Evolutionary conservation across 2,888 invertebrate species (phyloP), one percentile per base, ranked within the genome.

Genomic region (Melieria picta): DNA sequence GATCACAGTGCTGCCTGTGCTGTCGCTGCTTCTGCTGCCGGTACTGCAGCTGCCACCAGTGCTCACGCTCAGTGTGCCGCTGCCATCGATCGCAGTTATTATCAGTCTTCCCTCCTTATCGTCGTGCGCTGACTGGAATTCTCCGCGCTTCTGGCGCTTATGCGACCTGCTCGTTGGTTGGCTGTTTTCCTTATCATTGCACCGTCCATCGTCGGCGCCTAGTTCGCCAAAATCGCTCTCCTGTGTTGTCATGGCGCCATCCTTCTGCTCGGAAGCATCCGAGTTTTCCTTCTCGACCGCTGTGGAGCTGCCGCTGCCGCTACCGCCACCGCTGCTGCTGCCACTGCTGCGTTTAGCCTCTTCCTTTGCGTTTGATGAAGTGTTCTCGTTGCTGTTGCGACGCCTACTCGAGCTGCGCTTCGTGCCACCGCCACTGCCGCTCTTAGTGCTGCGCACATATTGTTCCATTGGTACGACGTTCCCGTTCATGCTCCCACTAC

Each of bases 111-210:
- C 13, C 50, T 67, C 67, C 13, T 67, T 67, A 3, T 67, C 67
- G 52, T 67, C 67, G 11, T 13, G 57, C 42, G 60, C 46, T 16
- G 60, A 50, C 60, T 67, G 4, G 77, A 75, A 30, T 77, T 80
- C 52, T 60, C 62, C 50, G 10, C 63, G 48, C 30, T 61, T 63
- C 30, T 69, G 16, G 11, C 72, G 61, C 71, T 71, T 65, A 61
- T 67, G 60, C 3, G 67, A 61, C 4, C 67, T 48, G n/a, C 60
- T 61, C 50, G 42, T 52, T 42, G 69, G 65, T 46, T 65, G 77
- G 47, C 81, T 82, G 63, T 84, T 84, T 65, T 84, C 85, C 50
- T 84, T 84, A 58, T 84, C 84, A 42, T 80, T 82, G 42, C 77
- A 72, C 45, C 74, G 74, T 13, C 73, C 71, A 61, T 76, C 78